These are phyloP conservation scores for Heliopora coerulea DNA, from an alignment of 92 coral and sea anemone genomes.

Conservation along the genomic window DNA sequence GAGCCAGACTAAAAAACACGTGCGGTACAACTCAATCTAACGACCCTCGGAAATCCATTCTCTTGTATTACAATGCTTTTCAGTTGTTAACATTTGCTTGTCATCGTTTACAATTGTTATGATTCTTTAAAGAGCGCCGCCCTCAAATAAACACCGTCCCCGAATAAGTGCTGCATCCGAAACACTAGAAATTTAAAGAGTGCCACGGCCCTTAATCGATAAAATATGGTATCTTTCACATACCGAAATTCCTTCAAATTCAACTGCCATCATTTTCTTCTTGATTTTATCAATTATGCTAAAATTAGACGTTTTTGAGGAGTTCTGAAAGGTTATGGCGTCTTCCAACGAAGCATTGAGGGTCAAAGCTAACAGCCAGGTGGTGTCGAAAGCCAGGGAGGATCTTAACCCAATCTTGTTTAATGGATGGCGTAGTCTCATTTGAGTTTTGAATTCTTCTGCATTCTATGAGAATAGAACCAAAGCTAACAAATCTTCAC, in stretches of 20 bases:
- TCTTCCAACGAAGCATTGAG: conserved; percentile 22
- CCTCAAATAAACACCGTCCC: too few relatives aligned
- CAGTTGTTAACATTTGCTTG: too few relatives aligned
- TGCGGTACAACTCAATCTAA: too few relatives aligned
- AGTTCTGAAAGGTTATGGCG: not conserved
- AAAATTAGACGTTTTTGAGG: not conserved
- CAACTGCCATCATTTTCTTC: conserved; percentile 9
- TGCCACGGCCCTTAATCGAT: too few relatives aligned
- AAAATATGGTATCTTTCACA: not conserved
- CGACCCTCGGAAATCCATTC: too few relatives aligned
- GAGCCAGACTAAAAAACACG: too few relatives aligned
- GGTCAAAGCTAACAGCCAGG: conserved; percentile 29
- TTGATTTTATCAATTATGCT: not conserved
- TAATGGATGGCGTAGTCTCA: not conserved
- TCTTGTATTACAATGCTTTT: too few relatives aligned
- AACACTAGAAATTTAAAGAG: too few relatives aligned
- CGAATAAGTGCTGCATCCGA: too few relatives aligned
- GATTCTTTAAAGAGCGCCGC: too few relatives aligned
- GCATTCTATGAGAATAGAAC: not conserved
- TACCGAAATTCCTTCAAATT: conserved; percentile 41
- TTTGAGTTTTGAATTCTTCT: not conserved
- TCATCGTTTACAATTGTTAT: too few relatives aligned
- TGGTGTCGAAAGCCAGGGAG: conserved; percentile 35
- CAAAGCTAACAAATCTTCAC: not conserved
- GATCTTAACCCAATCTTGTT: not conserved